These are phyloP conservation scores for Conchocele bisecta DNA, from an alignment of 2,888 invertebrate genomes.

Conservation along the genomic window DNA sequence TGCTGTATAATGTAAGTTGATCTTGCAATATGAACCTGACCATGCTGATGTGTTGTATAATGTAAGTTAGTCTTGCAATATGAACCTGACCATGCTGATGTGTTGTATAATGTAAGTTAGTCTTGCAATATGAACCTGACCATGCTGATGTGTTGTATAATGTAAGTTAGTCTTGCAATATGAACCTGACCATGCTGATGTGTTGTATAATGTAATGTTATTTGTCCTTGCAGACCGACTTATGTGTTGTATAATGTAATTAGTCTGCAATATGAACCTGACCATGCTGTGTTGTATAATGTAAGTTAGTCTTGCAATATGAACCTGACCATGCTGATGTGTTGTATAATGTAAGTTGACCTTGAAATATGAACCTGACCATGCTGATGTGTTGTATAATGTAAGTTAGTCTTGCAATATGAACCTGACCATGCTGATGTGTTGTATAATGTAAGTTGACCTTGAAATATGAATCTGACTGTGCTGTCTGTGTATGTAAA, in stretches of 20 bases:
- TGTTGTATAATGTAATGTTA: slow-evolving; percentile 82
- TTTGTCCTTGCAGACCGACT: too few relatives aligned
- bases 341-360: slow-evolving; percentile 84
- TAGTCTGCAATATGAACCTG: slow-evolving; percentile 89
- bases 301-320: slow-evolving; percentile 89
- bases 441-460: slow-evolving; percentile 81
- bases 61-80: slow-evolving; percentile 89
- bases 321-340: slow-evolving; percentile 85
- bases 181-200: slow-evolving; percentile 85
- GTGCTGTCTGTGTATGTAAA: slow-evolving; percentile 96
- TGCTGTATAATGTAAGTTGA: slow-evolving; percentile 82
- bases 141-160: slow-evolving; percentile 83
- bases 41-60: slow-evolving; percentile 83
- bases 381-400: slow-evolving; percentile 83
- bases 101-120: slow-evolving; percentile 84
- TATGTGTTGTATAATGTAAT: slow-evolving; percentile 83
- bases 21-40: slow-evolving; percentile 89
- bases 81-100: slow-evolving; percentile 85
- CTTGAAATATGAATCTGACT: too few relatives aligned
- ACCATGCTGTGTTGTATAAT: slow-evolving; percentile 83
- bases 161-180: slow-evolving; percentile 89
- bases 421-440: slow-evolving; percentile 85
- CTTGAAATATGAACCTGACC: slow-evolving; percentile 89
- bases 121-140: slow-evolving; percentile 90
- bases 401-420: slow-evolving; percentile 89